Evolutionary conservation across 2,113 vertebrate genomes (phyloP), one percentile per base, ranked within the genome.

Genomic region (Tyto alba): DNA sequence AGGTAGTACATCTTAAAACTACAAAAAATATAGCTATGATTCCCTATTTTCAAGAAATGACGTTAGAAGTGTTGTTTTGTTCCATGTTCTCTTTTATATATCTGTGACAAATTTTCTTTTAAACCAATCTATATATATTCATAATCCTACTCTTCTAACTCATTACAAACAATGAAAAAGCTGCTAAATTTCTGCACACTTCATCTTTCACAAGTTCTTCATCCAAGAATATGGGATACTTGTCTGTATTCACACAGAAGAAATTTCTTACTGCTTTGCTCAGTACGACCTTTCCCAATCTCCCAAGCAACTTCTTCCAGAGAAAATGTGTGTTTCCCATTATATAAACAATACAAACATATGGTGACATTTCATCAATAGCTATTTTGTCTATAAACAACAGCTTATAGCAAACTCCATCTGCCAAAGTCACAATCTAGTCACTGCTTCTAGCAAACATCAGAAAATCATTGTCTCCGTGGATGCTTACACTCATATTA

Each of bases 311-410:
- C 17, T 75, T 88, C 56, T 89, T 90, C 66, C 74, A 89, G 74
- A 93, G 60, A 29, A 78, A 92, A 95, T 36, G 14, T 64, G 52
- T 93, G 64, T 95, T 96, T 97, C 83, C 96, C 69, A 75, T 95
- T 86, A 93, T 90, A 95, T 81, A 95, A 97, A 96, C 86, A 96
- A 91, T 62, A 94, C 67, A 91, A 94, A 97, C 90, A 96, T 96
- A 97, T 34, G 68, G 93, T 97, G 97, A 96, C 90, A 95, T 97
- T 97, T 97, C 59, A 95, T 97, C 94, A 97, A 84, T 95, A 96
- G 92, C 80, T 88, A 68, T 96, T 97, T 93, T 96, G 93, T 91
- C 96, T 96, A 92, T 92, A 96, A 97, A 97, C 95, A 96, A 90
- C 84, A 52, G 76, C 63, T 97, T 97, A 96, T 59, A 76, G 88